Percentiles rank a stretch among this genome's conserved stretches.
Conservation (phyloP, 1,140 invertebrate genomes). For the Drosophila pandora region DNA sequence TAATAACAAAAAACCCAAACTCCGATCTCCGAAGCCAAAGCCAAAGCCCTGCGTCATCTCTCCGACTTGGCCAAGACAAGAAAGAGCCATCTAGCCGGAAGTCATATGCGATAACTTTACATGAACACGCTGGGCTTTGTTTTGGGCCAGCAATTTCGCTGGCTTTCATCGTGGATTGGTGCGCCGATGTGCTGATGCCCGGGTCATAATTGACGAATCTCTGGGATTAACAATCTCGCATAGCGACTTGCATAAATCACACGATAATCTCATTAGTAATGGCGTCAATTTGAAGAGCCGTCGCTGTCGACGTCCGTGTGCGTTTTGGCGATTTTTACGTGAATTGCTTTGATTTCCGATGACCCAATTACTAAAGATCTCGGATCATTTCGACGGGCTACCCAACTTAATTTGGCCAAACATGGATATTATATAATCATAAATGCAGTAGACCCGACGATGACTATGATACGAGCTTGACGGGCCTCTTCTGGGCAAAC, state of each 20-base stretch:
- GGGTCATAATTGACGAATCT: slow-evolving; percentile 22
- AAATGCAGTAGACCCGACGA: background rate
- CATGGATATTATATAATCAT: slow-evolving; percentile 11
- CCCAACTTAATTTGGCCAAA: slow-evolving; percentile 53
- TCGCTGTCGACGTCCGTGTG: background rate
- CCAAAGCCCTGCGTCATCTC: slow-evolving; percentile 61
- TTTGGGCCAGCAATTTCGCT: slow-evolving; percentile 44
- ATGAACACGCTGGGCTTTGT: slow-evolving; percentile 27
- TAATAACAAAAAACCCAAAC: slow-evolving; percentile 30
- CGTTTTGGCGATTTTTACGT: slow-evolving; percentile 2
- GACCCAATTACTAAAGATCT: slow-evolving; percentile 57
- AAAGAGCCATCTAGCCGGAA: slow-evolving; percentile 50
- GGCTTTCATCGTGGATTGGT: slow-evolving; percentile 21
- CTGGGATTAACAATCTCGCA: slow-evolving; percentile 36
- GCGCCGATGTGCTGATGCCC: background rate
- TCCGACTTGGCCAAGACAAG: slow-evolving; percentile 4
- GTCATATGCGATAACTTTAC: slow-evolving; percentile 44
- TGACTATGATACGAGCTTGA: slow-evolving; percentile 27
- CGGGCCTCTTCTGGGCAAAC: slow-evolving; percentile 21
- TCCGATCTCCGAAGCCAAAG: slow-evolving; percentile 27
- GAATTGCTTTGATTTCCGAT: slow-evolving; percentile 48
- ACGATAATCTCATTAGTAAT: slow-evolving; percentile 64
- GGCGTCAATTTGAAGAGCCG: slow-evolving; percentile 50
- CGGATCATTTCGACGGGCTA: slow-evolving; percentile 48
- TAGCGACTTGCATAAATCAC: slow-evolving; percentile 57